A percentile compares a stretch with the other conserved stretches of the same genome.
These are phyloP conservation scores for Euura lappo DNA, from an alignment of 1,140 invertebrate species.

Conservation along the genomic window DNA sequence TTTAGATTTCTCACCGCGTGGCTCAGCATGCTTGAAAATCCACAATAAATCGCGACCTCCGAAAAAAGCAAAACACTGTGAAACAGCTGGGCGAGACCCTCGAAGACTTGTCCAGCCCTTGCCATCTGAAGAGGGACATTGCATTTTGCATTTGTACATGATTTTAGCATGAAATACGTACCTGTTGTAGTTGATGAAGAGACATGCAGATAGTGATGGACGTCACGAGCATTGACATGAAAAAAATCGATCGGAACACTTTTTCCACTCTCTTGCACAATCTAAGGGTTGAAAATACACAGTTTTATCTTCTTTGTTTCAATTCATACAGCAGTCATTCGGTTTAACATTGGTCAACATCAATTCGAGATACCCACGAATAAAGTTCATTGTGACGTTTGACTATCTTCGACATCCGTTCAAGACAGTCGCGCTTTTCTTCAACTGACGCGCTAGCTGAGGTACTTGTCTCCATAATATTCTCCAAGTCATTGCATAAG, in stretches of 20 bases:
- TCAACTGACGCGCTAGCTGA: background rate
- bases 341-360: background rate
- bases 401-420: background rate
- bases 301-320: too few relatives aligned
- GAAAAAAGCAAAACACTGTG: background rate
- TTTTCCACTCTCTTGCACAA: background rate
- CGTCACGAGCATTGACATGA: conserved; percentile 2
- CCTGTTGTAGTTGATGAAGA: conserved; percentile 4
- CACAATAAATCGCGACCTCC: background rate
- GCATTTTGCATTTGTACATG: too few relatives aligned
- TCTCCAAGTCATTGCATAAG: background rate
- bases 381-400: background rate
- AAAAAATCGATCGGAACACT: background rate
- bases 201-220: background rate
- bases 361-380: background rate
- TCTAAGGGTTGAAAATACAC: background rate
- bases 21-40: background rate
- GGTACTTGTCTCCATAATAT: background rate
- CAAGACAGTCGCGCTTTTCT: background rate
- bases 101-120: background rate
- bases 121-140: background rate
- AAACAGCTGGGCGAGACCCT: background rate
- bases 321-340: too few relatives aligned
- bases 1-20: background rate
- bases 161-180: background rate